Conservation (phyloP, 2,888 invertebrate species). For the Allacma fusca region DNA sequence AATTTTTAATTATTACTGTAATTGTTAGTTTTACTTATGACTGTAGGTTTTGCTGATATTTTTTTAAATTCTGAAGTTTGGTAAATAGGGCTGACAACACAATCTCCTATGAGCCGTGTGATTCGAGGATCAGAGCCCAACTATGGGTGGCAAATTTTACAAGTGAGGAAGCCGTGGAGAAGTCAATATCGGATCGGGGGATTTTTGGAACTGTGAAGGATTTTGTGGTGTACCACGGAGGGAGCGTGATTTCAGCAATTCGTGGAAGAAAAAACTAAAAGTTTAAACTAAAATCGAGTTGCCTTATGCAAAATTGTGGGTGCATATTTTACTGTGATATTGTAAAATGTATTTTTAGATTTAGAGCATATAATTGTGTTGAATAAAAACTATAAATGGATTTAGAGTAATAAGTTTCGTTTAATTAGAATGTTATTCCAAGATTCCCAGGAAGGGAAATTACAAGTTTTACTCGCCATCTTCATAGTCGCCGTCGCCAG, state of each 20-base stretch:
- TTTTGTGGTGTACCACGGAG: constrained; percentile 33
- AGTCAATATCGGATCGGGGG: constrained; percentile 17
- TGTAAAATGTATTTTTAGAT: no score
- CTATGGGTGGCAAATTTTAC: constrained; percentile 31
- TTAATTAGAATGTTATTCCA: no score
- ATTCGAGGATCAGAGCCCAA: constrained; percentile 35
- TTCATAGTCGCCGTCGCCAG: no score
- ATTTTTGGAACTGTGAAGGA: constrained; percentile 35
- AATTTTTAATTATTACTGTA: no score
- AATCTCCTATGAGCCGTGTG: constrained; percentile 38
- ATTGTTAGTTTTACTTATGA: neutral
- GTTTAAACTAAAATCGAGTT: no score
- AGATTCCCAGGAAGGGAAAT: no score
- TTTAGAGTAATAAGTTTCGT: no score
- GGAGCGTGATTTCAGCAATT: neutral
- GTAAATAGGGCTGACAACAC: constrained; percentile 28
- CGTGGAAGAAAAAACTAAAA: neutral
- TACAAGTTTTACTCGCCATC: no score
- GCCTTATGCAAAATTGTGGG: no score
- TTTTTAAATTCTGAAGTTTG: neutral
- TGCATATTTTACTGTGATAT: no score
- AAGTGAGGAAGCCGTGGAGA: constrained; percentile 29
- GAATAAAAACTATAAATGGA: no score
- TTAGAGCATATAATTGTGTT: no score
- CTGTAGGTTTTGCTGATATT: neutral